Conservation (phyloP, 2,888 invertebrate species). For the Melipona beecheii region DNA sequence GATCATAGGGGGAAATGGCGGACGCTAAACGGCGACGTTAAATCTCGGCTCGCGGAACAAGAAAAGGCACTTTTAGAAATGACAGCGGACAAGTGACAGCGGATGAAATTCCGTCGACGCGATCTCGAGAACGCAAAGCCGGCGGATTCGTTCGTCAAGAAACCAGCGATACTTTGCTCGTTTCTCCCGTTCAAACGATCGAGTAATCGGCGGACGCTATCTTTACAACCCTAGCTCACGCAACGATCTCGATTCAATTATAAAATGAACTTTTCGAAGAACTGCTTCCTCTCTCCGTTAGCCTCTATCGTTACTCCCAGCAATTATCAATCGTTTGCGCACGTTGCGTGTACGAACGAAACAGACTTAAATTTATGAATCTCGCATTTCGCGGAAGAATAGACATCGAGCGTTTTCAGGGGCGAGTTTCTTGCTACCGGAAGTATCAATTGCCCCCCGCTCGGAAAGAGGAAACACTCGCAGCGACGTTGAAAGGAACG, state of each 20-base stretch:
- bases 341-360: background rate
- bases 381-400: background rate
- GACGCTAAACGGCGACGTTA: constrained; percentile 4
- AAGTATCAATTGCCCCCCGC: constrained; percentile 36
- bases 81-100: constrained; percentile 1
- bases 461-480: constrained; percentile 19
- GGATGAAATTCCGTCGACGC: constrained; percentile 18
- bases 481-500: constrained; percentile 38
- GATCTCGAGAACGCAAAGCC: constrained; percentile 7
- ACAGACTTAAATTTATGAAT: background rate
- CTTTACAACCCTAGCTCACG: constrained; percentile 25
- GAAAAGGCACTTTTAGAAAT: constrained; percentile 16
- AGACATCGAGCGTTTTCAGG: background rate
- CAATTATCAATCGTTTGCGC: background rate
- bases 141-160: constrained; percentile 12
- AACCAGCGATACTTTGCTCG: constrained; percentile 1
- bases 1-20: constrained; percentile 4
- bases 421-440: constrained; percentile 13
- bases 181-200: constrained; percentile 11
- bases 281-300: background rate
- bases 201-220: constrained; percentile 30
- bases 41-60: constrained; percentile 14
- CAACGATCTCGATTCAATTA: constrained; percentile 37
- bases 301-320: background rate
- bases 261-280: constrained; percentile 30